Conservation (phyloP, 2,113 vertebrate species). For the Hemiscyllium ocellatum region DNA sequence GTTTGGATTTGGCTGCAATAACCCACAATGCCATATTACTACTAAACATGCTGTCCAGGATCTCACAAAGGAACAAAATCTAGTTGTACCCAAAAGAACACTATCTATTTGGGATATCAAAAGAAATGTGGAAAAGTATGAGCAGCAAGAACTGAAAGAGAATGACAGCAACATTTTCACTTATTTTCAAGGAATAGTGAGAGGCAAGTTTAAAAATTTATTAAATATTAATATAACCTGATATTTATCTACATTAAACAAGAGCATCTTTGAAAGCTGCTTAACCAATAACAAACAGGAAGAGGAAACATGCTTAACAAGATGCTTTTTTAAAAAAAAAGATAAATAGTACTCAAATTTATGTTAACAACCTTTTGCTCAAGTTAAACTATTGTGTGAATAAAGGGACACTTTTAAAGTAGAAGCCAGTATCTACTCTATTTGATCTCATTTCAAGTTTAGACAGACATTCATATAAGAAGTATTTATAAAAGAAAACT, state of each 20-base stretch:
- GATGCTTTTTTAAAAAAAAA: not conserved
- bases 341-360: not conserved
- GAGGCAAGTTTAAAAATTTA: not conserved
- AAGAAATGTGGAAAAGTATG: not conserved
- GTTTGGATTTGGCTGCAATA: not conserved
- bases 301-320: not conserved
- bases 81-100: not conserved
- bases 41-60: not conserved
- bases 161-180: not conserved
- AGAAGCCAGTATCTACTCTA: not conserved
- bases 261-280: not conserved
- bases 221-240: not conserved
- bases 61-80: not conserved
- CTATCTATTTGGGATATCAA: not conserved
- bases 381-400: not conserved
- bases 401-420: constrained; percentile 5
- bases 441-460: not conserved
- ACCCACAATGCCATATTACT: not conserved
- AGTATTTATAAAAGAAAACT: not conserved
- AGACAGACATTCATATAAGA: not conserved
- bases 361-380: not conserved
- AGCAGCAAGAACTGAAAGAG: not conserved
- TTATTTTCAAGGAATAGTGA: not conserved
- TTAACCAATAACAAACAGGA: not conserved
- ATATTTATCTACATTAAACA: not conserved